Evolutionary conservation across 92 coral and sea anemone genomes (phyloP), one percentile per base, ranked within the genome.

Genomic region (Palythoa heliodiscus): DNA sequence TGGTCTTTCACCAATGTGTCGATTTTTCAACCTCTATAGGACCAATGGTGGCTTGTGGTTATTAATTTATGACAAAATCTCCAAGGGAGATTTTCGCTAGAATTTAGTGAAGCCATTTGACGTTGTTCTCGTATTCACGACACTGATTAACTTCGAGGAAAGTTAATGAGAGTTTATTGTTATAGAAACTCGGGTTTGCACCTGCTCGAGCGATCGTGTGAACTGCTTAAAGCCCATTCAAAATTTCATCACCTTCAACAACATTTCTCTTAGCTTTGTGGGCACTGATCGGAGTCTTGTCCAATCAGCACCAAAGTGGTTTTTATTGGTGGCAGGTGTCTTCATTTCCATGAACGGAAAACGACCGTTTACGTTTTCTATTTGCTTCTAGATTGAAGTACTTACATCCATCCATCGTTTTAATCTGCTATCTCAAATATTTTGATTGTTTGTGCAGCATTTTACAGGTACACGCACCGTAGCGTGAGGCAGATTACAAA

Each of bases 261-360:
- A 43, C 54, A 40, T 19, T 40, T 40, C 54, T 40, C 17, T 38
- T 3, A 39, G 20, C 52, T 19, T 22, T 72, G 82, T 77, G 82
- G 70, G 82, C 67, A 57, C 9, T 77, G 24, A 77, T 77, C 3
- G 20, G 1, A 35, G 29, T 29, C n/a, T 19, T 16, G 60, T 1
- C 84, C 84, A 80, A 80, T 80, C 60, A 68, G 11, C 19, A 57
- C 11, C 14, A 16, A 1, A 23, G 84, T 66, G 84, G 84, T 80
- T 80, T 1, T 57, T 2, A 80, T 80, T 80, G 66, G 22, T 64
- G 38, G 14, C 84, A 80, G 84, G 84, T 80, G 84, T 24, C 57
- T 39, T 1, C 47, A 47, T 38, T 43, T n/a, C 71, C 38, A 29
- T 37, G 71, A 14, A 40, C 2, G 55, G 40, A 79, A 61, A 80